A percentile compares a stretch with the other conserved stretches of the same genome.
Evolutionary conservation across 2,888 invertebrate species (phyloP).

Genomic region (Chloromyia formosa): DNA sequence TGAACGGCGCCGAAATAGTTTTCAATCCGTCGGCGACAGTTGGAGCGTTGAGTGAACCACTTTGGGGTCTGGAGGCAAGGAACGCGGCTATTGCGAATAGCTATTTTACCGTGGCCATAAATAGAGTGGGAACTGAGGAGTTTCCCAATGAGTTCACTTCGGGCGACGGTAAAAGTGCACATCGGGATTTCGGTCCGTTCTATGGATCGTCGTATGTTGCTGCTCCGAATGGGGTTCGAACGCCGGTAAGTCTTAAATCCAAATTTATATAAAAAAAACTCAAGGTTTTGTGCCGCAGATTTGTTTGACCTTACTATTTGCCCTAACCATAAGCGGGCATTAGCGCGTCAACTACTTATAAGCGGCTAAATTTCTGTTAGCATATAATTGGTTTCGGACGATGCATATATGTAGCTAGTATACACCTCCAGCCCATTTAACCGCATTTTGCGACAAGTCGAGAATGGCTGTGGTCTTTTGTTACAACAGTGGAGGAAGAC

Average conservation of each 20-base stretch:
- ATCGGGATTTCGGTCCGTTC: conserved; percentile 87
- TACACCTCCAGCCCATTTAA: too few relatives aligned
- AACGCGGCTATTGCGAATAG: conserved; percentile 96
- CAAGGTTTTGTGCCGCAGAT: too few relatives aligned
- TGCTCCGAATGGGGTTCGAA: conserved; percentile 91
- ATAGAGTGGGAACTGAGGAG: conserved; percentile 90
- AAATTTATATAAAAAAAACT: too few relatives aligned
- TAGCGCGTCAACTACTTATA: too few relatives aligned
- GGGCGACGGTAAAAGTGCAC: conserved; percentile 79
- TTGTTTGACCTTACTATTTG: too few relatives aligned
- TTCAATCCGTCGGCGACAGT: conserved; percentile 98
- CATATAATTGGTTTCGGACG: too few relatives aligned
- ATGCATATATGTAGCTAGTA: too few relatives aligned
- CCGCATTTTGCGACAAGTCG: too few relatives aligned
- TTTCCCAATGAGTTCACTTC: conserved; percentile 86
- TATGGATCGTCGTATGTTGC: conserved; percentile 96
- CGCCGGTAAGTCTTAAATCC: conserved; percentile 71
- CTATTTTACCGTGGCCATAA: conserved; percentile 91
- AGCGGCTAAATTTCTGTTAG: too few relatives aligned
- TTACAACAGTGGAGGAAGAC: too few relatives aligned
- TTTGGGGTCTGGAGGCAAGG: conserved; percentile 96
- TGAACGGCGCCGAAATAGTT: conserved; percentile 98
- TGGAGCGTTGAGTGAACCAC: conserved; percentile 81
- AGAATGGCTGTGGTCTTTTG: too few relatives aligned
- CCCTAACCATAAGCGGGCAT: too few relatives aligned